Evolutionary conservation across 2,797 vertebrate species (phyloP).

Genomic region (Melanotaenia trifasciata): DNA sequence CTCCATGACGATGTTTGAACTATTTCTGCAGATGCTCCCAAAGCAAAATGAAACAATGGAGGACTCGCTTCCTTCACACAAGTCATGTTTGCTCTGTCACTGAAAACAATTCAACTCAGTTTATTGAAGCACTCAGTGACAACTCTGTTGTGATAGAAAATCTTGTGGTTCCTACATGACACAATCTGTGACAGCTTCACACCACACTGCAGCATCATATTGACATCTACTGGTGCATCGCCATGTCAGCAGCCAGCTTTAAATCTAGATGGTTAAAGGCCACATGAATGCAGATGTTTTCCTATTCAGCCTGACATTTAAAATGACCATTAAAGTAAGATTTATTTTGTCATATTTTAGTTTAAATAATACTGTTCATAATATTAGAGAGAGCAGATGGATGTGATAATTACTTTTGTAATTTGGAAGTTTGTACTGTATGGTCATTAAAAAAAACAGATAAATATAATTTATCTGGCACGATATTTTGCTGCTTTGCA

Average conservation of each 20-base stretch:
- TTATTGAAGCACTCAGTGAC: constrained; percentile 40
- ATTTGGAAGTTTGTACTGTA: too few species aligned
- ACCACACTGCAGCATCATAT: constrained; percentile 31
- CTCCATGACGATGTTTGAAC: not conserved
- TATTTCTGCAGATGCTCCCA: not conserved
- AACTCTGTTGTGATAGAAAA: constrained; percentile 28
- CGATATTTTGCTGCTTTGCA: too few species aligned
- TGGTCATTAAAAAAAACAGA: not conserved
- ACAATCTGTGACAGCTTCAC: constrained; percentile 54
- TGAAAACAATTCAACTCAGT: constrained; percentile 46
- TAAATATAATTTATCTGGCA: too few species aligned
- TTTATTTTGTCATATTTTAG: not conserved
- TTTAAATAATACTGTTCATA: not conserved
- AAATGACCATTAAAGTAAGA: not conserved
- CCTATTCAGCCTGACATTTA: not conserved
- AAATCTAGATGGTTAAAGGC: not conserved
- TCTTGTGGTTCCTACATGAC: constrained; percentile 37
- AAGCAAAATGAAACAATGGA: constrained; percentile 4
- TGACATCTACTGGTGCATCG: constrained; percentile 22
- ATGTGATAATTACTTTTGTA: not conserved
- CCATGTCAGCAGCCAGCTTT: constrained; percentile 16
- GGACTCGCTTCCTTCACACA: constrained; percentile 14
- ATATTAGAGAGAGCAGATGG: not conserved
- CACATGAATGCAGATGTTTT: constrained; percentile 6
- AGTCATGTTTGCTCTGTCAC: constrained; percentile 39